These are phyloP conservation scores for Lutjanus erythropterus DNA, from an alignment of 2,113 vertebrate species.

Conservation along the genomic window DNA sequence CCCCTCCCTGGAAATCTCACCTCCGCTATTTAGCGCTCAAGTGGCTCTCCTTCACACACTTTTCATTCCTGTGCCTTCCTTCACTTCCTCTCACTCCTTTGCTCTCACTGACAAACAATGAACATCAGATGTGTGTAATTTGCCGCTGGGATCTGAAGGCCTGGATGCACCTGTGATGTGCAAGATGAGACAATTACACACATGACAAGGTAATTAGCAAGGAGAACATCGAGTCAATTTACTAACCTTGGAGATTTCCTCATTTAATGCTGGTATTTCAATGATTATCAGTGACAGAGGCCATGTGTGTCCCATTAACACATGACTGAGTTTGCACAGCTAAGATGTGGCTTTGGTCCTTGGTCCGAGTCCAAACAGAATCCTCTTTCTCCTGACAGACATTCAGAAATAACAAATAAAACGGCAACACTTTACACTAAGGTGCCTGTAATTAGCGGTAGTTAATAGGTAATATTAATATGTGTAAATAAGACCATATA, in stretches of 20 bases:
- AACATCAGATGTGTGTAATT: slow-evolving; percentile 77
- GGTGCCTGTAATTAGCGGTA: too few species aligned
- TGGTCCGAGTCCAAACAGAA: slow-evolving; percentile 16
- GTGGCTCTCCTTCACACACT: slow-evolving; percentile 39
- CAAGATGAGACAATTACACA: slow-evolving; percentile 65
- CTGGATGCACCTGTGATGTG: slow-evolving; percentile 67
- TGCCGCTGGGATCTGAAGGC: slow-evolving; percentile 58
- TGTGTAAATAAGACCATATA: too few species aligned
- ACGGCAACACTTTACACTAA: too few species aligned
- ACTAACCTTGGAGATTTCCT: slow-evolving; percentile 63
- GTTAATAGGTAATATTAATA: too few species aligned
- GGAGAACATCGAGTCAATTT: slow-evolving; percentile 50
- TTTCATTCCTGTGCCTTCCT: slow-evolving; percentile 41
- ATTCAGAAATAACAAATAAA: too few species aligned
- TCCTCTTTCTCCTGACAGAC: slow-evolving; percentile 2
- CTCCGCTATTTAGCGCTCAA: slow-evolving; percentile 43
- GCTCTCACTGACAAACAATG: slow-evolving; percentile 62
- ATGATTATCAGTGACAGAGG: slow-evolving; percentile 60
- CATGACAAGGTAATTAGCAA: slow-evolving; percentile 69
- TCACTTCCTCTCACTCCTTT: slow-evolving; percentile 47
- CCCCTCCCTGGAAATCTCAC: slow-evolving; percentile 49
- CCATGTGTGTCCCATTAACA: slow-evolving; percentile 77
- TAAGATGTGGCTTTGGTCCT: slow-evolving; percentile 55
- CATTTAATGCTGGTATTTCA: slow-evolving; percentile 41
- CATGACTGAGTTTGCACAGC: slow-evolving; percentile 34